Evolutionary conservation across 64 coral and sea anemone genomes (phyloP).

Genomic region (Stylophora pistillata): DNA sequence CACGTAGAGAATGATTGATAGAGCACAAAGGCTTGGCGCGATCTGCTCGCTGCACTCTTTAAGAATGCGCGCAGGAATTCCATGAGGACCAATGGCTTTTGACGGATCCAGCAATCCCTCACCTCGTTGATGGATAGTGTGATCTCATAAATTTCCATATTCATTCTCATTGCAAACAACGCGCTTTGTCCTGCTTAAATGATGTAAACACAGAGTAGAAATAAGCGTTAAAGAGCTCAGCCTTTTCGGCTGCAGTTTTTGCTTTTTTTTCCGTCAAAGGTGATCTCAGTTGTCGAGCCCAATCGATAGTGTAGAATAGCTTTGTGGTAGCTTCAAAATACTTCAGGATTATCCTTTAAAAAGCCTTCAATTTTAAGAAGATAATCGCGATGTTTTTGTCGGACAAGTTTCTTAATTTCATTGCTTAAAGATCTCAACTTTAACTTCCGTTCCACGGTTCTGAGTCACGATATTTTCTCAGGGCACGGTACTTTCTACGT

Average conservation of each 20-base stretch:
- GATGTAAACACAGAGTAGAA: conserved; percentile 37
- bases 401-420: conserved; percentile 29
- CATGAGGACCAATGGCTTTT: conserved; percentile 58
- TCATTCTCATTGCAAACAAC: no score
- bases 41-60: conserved; percentile 55
- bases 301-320: conserved; percentile 12
- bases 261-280: no score
- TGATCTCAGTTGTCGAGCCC: conserved; percentile 11
- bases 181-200: background rate
- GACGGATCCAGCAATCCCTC: conserved; percentile 29
- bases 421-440: conserved; percentile 40
- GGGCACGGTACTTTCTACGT: conserved; percentile 6
- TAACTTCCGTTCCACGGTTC: conserved; percentile 43
- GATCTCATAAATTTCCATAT: conserved; percentile 33
- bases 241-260: conserved; percentile 37
- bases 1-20: conserved; percentile 47
- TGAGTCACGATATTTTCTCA: conserved; percentile 35
- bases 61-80: conserved; percentile 50
- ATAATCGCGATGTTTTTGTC: conserved; percentile 42
- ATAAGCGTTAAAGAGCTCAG: conserved; percentile 45
- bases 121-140: conserved; percentile 29
- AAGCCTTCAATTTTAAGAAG: conserved; percentile 45
- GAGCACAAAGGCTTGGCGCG: conserved; percentile 46
- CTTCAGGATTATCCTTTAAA: conserved; percentile 48
- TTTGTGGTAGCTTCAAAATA: no score